phyloP scores from a whole-genome alignment of 2,797 vertebrate genomes.

The Crocodylus rhombifer region DNA sequence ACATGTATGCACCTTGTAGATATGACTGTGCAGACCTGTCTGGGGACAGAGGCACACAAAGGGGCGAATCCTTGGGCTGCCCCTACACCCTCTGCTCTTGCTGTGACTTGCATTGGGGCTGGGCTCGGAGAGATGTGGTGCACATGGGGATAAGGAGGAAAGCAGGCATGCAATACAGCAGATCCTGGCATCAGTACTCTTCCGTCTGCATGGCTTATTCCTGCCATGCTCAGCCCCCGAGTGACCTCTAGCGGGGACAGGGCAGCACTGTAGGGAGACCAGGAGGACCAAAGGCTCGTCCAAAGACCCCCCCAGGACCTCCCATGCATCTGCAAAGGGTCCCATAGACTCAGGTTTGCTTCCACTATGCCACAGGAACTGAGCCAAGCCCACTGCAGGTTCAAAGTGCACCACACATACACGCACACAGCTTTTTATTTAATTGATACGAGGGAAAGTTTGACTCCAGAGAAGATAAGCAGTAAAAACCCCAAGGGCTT shows the following conservation, averaged over 20 bases:
- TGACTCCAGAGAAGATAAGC: background rate
- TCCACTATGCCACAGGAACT: background rate
- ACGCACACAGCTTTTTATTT: conserved; percentile 46
- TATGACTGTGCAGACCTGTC: too few species aligned
- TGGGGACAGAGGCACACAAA: too few species aligned
- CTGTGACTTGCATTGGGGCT: too few species aligned
- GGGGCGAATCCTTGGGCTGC: background rate
- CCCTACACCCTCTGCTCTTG: fast-evolving
- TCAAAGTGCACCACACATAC: background rate
- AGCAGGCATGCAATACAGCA: background rate
- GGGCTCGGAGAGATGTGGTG: background rate
- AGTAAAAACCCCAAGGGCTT: conserved; percentile 16
- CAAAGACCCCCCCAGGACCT: too few species aligned
- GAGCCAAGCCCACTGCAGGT: background rate
- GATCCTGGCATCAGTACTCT: background rate
- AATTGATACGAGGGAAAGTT: background rate
- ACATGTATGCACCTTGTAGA: background rate
- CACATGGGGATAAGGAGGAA: background rate
- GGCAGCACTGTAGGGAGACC: background rate
- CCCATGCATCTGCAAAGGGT: fast-evolving
- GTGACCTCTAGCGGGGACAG: conserved; percentile 73
- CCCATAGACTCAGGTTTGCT: background rate
- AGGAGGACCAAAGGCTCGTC: too few species aligned
- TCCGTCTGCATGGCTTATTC: background rate
- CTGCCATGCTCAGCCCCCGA: conserved; percentile 35